These are phyloP conservation scores for Pseudotriccus pelzelni DNA, from an alignment of 2,797 vertebrate genomes.

Conservation along the genomic window DNA sequence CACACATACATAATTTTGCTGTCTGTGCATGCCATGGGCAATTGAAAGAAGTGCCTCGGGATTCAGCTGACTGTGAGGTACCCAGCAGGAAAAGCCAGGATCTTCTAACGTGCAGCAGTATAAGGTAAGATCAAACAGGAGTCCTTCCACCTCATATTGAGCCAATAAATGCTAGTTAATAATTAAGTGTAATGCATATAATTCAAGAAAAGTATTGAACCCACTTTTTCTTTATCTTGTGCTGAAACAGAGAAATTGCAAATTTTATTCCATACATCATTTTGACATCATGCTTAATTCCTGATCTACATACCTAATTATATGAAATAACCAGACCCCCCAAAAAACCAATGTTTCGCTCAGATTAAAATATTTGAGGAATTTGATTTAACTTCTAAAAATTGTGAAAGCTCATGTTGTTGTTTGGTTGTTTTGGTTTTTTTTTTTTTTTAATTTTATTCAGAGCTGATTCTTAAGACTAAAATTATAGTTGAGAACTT, in stretches of 20 bases:
- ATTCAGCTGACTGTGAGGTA: background rate
- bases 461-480: background rate
- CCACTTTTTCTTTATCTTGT: background rate
- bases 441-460: background rate
- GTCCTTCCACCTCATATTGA: background rate
- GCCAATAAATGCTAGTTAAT: background rate
- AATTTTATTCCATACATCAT: background rate
- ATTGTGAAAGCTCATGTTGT: background rate
- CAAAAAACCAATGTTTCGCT: background rate
- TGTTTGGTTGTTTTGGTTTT: too few relatives aligned
- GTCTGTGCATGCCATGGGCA: background rate
- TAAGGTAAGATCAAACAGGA: background rate
- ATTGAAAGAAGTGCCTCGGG: background rate
- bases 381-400: background rate
- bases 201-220: background rate
- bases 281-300: background rate
- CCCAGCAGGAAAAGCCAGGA: background rate
- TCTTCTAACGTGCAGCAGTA: fast-evolving
- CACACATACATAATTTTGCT: background rate
- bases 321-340: background rate
- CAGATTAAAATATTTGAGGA: background rate
- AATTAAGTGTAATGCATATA: background rate
- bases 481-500: background rate
- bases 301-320: background rate
- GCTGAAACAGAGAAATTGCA: background rate